A percentile compares a stretch with the other conserved stretches of the same genome.
phyloP scores from a whole-genome alignment of 2,888 invertebrate genomes.

The Sinodicranocentrus sp. region DNA sequence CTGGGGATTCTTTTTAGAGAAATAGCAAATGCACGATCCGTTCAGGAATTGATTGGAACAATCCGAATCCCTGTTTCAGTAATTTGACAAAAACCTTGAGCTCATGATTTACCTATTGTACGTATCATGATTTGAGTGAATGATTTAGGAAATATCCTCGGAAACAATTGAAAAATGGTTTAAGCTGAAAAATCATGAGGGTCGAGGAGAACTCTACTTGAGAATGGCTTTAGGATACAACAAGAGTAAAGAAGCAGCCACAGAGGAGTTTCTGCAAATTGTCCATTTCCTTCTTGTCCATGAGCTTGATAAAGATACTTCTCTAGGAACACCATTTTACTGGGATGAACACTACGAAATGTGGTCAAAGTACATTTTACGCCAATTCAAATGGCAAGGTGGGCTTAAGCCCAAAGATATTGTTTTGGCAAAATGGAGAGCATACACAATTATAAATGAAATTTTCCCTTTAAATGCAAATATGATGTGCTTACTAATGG shows the following conservation, averaged over 20 bases:
- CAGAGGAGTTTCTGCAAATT: constrained; percentile 61
- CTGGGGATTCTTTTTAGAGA: constrained; percentile 56
- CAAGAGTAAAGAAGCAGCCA: constrained; percentile 59
- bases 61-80: constrained; percentile 61
- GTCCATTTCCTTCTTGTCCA: constrained; percentile 51
- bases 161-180: constrained; percentile 68
- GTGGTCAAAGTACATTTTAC: constrained; percentile 62
- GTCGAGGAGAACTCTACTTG: constrained; percentile 60
- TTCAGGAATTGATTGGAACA: constrained; percentile 61
- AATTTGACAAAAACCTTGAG: background rate
- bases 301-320: constrained; percentile 47
- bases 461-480: constrained; percentile 65
- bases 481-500: constrained; percentile 57
- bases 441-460: constrained; percentile 47
- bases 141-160: constrained; percentile 59
- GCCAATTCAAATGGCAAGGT: constrained; percentile 65
- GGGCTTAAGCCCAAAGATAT: constrained; percentile 67
- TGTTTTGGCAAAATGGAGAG: constrained; percentile 69
- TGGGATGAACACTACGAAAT: constrained; percentile 65
- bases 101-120: background rate
- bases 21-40: constrained; percentile 60
- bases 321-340: constrained; percentile 51
- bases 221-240: constrained; percentile 62
- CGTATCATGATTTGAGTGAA: background rate
- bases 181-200: constrained; percentile 47